phyloP scores from a whole-genome alignment of 2,797 vertebrate species.

The Brotula barbata region DNA sequence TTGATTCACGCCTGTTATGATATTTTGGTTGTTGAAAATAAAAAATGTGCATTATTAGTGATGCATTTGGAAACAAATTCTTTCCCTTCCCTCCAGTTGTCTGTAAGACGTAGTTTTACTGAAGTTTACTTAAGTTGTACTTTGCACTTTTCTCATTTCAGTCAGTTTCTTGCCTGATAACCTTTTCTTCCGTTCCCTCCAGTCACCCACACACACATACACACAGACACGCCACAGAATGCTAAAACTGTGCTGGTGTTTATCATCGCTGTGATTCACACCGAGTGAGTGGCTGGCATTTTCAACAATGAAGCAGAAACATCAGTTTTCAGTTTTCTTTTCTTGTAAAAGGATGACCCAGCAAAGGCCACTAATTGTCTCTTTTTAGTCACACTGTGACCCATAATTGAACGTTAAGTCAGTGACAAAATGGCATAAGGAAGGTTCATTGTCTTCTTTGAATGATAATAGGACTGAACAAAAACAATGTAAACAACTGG shows the following conservation, averaged over 20 bases:
- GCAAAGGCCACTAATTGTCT: constrained; percentile 10
- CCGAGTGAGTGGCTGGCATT: constrained; percentile 42
- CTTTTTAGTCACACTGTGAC: neutral
- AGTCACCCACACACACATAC: constrained; percentile 31
- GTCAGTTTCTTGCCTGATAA: constrained; percentile 16
- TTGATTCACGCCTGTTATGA: too few relatives aligned
- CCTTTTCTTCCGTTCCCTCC: constrained; percentile 23
- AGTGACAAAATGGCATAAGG: neutral
- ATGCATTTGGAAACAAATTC: too few relatives aligned
- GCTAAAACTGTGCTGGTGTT: constrained; percentile 40
- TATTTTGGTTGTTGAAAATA: too few relatives aligned
- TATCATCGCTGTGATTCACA: constrained; percentile 46
- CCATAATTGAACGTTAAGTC: neutral
- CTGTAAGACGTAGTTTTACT: constrained; percentile 15
- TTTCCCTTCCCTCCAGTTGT: too few relatives aligned
- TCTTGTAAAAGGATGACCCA: constrained; percentile 27
- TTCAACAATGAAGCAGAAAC: constrained; percentile 36
- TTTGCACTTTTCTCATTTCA: constrained; percentile 21
- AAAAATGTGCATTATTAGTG: too few relatives aligned
- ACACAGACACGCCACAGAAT: constrained; percentile 31
- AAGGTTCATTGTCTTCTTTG: neutral
- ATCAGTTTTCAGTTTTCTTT: constrained; percentile 21
- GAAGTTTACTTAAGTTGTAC: constrained; percentile 27
- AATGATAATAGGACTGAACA: neutral
- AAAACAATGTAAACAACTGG: neutral